Evolutionary conservation across 2,113 vertebrate genomes (phyloP).

Genomic region (Strix aluco): DNA sequence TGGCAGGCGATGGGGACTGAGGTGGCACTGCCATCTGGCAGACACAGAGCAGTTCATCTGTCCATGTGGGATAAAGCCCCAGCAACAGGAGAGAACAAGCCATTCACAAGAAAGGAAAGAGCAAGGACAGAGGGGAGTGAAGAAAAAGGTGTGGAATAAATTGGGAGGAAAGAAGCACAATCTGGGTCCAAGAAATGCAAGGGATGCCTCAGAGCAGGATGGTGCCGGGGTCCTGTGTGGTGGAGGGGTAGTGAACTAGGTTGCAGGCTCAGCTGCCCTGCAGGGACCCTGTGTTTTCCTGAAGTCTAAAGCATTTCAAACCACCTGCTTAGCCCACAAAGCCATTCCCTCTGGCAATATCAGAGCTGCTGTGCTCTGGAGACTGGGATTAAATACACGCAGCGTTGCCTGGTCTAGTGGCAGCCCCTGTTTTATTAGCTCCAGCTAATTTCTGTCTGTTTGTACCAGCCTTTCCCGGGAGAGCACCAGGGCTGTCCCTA

Average conservation of each 20-base stretch:
- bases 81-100: background rate
- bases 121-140: background rate
- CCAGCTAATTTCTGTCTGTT: background rate
- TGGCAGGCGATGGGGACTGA: background rate
- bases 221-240: background rate
- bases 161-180: background rate
- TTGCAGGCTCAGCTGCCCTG: background rate
- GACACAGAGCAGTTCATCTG: background rate
- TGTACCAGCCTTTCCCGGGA: background rate
- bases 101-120: background rate
- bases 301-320: background rate
- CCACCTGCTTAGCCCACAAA: background rate
- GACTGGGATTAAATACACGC: background rate
- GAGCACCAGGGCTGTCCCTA: background rate
- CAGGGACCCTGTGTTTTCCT: background rate
- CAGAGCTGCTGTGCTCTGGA: background rate
- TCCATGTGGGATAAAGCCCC: background rate
- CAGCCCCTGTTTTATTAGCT: background rate
- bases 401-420: background rate
- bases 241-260: background rate
- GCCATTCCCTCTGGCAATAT: background rate
- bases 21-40: conserved; percentile 11
- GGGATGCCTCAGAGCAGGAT: background rate
- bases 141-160: background rate
- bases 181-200: background rate